phyloP scores from a whole-genome alignment of 2,113 vertebrate species.

The Muntiacus reevesi region DNA sequence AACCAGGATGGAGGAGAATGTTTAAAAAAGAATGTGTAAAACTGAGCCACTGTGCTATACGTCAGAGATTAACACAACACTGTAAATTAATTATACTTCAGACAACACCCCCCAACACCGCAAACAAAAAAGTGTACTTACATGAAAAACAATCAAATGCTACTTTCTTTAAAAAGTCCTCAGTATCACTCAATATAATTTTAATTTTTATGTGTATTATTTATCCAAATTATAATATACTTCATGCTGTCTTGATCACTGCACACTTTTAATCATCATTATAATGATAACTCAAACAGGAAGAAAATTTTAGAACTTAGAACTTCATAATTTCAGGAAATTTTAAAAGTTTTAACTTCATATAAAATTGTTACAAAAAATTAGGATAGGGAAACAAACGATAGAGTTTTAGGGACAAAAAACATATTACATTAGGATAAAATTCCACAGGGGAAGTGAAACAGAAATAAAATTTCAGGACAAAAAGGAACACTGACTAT shows the following conservation, averaged over 20 bases:
- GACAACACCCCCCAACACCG: fast-evolving
- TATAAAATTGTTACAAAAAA: neutral
- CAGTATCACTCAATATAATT: neutral
- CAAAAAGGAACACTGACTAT: neutral
- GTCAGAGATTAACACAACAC: neutral
- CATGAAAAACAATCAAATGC: neutral
- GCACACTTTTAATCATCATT: neutral
- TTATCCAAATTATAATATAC: neutral
- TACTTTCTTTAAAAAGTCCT: neutral
- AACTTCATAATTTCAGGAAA: slow-evolving; percentile 44
- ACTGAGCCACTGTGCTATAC: neutral
- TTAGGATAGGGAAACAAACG: neutral
- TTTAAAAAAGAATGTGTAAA: neutral
- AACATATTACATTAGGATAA: neutral
- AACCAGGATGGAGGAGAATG: neutral
- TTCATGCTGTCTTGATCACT: neutral
- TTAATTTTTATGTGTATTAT: slow-evolving; percentile 25
- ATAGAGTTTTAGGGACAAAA: neutral
- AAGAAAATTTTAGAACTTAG: slow-evolving; percentile 22
- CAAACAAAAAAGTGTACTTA: neutral
- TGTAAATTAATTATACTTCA: neutral
- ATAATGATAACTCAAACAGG: neutral
- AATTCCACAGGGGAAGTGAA: neutral
- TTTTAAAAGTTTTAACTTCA: slow-evolving; percentile 27
- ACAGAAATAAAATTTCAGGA: slow-evolving; percentile 41